Conservation (phyloP, 2,888 invertebrate genomes). For the Lasiommata megera region DNA sequence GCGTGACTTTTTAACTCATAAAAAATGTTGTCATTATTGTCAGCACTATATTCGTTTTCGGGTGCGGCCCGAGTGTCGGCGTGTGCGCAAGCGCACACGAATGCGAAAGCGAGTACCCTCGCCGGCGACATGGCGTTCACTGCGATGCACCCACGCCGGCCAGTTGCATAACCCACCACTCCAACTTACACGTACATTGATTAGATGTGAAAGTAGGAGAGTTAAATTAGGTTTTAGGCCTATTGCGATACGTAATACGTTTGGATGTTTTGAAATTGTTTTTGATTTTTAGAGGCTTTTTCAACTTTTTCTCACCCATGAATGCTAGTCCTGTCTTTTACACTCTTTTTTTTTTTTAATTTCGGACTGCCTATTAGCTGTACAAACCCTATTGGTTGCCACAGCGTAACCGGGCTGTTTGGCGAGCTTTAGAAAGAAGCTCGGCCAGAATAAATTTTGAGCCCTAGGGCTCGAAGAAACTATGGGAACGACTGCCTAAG, state of each 20-base stretch:
- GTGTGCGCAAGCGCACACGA: slow-evolving; percentile 21
- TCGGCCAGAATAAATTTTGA: too few relatives aligned
- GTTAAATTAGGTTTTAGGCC: not conserved
- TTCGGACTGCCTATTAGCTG: too few relatives aligned
- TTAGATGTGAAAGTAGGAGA: slow-evolving; percentile 7
- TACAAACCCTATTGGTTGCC: too few relatives aligned
- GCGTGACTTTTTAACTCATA: slow-evolving; percentile 8
- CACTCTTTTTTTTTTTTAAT: too few relatives aligned
- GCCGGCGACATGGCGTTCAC: slow-evolving; percentile 37
- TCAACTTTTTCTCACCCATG: too few relatives aligned
- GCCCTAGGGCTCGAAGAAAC: too few relatives aligned
- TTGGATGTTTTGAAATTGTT: not conserved
- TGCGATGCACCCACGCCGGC: slow-evolving; percentile 21
- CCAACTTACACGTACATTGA: slow-evolving; percentile 2
- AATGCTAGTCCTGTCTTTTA: too few relatives aligned
- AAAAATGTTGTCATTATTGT: slow-evolving; percentile 5
- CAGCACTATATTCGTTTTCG: not conserved
- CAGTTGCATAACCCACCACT: slow-evolving; percentile 19
- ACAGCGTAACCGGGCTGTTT: too few relatives aligned
- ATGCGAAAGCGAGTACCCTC: slow-evolving; percentile 27
- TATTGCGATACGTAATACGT: not conserved
- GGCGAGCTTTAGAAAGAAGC: too few relatives aligned
- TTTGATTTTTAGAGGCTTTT: not conserved
- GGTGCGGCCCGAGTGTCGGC: slow-evolving; percentile 6
- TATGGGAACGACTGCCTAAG: too few relatives aligned